Evolutionary conservation across 2,113 vertebrate species (phyloP).

Genomic region (Tyrannus savana): DNA sequence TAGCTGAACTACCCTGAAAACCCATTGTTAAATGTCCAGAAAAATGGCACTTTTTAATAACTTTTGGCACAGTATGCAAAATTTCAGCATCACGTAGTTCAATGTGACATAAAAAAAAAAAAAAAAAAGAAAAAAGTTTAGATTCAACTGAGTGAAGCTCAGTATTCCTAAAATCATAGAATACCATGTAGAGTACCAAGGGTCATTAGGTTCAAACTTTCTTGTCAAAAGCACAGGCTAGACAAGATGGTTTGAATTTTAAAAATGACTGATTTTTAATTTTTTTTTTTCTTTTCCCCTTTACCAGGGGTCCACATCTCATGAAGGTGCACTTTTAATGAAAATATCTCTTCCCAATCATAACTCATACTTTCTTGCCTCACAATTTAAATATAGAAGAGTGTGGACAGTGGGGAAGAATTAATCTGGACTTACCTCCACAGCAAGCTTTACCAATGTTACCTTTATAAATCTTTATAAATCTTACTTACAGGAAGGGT

Average conservation of each 20-base stretch:
- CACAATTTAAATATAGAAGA: background rate
- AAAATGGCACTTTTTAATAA: background rate
- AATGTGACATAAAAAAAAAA: background rate
- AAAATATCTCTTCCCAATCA: background rate
- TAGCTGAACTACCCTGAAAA: background rate
- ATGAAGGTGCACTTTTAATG: background rate
- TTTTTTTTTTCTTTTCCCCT: background rate
- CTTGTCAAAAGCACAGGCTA: background rate
- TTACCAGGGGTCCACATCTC: background rate
- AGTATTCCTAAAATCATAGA: background rate
- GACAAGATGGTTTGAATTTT: background rate
- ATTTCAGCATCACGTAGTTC: background rate
- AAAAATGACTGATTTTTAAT: background rate
- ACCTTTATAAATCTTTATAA: background rate
- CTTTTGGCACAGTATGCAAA: background rate
- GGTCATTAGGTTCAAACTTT: background rate
- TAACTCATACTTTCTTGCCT: background rate
- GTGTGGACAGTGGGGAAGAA: background rate
- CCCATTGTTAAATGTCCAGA: background rate
- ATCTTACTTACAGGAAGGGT: background rate
- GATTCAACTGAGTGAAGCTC: background rate
- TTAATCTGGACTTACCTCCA: background rate
- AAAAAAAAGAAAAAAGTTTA: background rate
- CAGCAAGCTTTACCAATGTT: background rate
- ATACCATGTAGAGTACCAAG: background rate